A percentile compares a stretch with the other conserved stretches of the same genome.
These are phyloP conservation scores for Ypsolopha scabrella DNA, from an alignment of 2,888 invertebrate genomes.

Conservation along the genomic window DNA sequence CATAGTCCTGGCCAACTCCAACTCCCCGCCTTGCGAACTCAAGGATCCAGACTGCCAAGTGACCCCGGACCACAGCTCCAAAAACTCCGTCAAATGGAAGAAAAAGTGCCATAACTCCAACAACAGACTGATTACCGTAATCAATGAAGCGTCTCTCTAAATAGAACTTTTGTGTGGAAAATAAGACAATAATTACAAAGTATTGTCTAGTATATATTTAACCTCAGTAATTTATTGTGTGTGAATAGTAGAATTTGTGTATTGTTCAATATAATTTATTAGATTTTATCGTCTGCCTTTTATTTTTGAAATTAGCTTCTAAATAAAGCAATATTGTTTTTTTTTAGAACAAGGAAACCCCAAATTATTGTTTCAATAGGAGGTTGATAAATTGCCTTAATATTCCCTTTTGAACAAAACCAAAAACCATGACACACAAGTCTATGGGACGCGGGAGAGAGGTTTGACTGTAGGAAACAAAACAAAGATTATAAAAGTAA, in stretches of 20 bases:
- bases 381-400: too few relatives aligned
- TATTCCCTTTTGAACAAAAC: background rate
- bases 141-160: conserved; percentile 79
- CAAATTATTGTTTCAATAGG: too few relatives aligned
- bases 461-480: conserved; percentile 15
- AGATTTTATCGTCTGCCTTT: conserved; percentile 36
- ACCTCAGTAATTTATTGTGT: conserved; percentile 71
- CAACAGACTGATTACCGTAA: conserved; percentile 80
- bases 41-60: conserved; percentile 34
- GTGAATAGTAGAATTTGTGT: conserved; percentile 62
- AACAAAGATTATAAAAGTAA: conserved; percentile 32
- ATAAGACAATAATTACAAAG: conserved; percentile 5
- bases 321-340: too few relatives aligned
- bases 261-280: conserved; percentile 62
- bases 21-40: conserved; percentile 28
- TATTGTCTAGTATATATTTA: conserved; percentile 52
- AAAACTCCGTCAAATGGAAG: conserved; percentile 54
- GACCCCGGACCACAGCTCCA: conserved; percentile 45
- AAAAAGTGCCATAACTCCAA: conserved; percentile 67
- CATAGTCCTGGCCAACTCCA: conserved; percentile 64
- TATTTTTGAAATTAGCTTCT: background rate
- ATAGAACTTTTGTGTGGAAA: conserved; percentile 3
- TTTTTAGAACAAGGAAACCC: too few relatives aligned
- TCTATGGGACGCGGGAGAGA: background rate
- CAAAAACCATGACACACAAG: conserved; percentile 2